phyloP scores from a whole-genome alignment of 1,140 invertebrate species.

The Bathynomus jamesi region DNA sequence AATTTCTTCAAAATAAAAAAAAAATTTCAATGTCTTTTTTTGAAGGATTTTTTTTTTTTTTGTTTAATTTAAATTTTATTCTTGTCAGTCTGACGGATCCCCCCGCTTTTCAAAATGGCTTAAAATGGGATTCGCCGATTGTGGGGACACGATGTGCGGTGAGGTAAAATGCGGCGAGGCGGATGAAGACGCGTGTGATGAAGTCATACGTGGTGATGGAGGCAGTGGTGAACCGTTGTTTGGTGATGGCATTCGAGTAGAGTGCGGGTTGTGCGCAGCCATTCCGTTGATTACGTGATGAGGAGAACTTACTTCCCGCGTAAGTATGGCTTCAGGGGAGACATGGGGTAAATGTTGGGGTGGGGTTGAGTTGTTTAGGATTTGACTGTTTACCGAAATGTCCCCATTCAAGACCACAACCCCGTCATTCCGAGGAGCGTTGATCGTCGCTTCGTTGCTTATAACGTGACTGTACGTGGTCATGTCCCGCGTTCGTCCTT shows the following conservation, averaged over 20 bases:
- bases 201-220: background rate
- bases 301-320: too few relatives aligned
- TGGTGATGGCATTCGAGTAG: background rate
- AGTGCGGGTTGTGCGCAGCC: background rate
- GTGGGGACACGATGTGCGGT: background rate
- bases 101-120: background rate
- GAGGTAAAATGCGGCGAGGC: background rate
- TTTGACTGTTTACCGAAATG: background rate
- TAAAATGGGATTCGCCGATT: background rate
- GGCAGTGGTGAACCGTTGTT: too few relatives aligned
- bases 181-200: background rate
- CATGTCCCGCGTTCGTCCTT: background rate
- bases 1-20: too few relatives aligned
- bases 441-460: background rate
- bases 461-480: too few relatives aligned
- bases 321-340: background rate
- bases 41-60: too few relatives aligned
- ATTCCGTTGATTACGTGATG: background rate
- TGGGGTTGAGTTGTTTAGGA: background rate
- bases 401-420: background rate
- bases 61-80: too few relatives aligned
- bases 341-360: background rate
- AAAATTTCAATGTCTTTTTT: too few relatives aligned
- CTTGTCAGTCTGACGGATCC: too few relatives aligned
- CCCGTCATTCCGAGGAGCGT: background rate